Evolutionary conservation across 2,797 vertebrate genomes (phyloP).

Genomic region (Aeoliscus strigatus): DNA sequence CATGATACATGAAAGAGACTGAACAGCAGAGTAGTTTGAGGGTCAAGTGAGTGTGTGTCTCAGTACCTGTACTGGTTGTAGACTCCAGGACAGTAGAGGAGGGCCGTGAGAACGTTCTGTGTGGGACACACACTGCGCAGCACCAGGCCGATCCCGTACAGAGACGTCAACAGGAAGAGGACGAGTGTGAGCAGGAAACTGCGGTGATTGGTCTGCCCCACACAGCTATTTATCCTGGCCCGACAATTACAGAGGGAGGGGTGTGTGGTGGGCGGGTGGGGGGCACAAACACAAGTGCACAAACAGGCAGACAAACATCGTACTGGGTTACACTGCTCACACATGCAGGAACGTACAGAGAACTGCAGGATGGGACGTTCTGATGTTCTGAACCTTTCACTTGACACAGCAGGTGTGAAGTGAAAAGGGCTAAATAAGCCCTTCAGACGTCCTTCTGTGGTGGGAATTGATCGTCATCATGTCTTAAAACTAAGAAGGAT

Average conservation of each 20-base stretch:
- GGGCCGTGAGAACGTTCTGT: conserved; percentile 74
- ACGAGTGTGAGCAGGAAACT: conserved; percentile 89
- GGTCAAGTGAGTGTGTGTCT: conserved; percentile 2
- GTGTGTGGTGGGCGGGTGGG: background rate
- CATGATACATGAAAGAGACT: no score
- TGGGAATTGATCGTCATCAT: no score
- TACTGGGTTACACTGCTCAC: conserved; percentile 39
- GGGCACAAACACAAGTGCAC: conserved; percentile 34
- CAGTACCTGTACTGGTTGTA: conserved; percentile 89
- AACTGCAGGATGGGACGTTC: conserved; percentile 1
- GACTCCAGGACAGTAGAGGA: conserved; percentile 92
- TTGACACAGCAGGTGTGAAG: conserved; percentile 5
- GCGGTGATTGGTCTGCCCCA: conserved; percentile 91
- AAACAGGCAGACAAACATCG: conserved; percentile 45
- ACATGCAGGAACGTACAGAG: conserved; percentile 31
- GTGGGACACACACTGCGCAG: conserved; percentile 83
- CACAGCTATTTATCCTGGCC: conserved; percentile 95
- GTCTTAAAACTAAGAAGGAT: no score
- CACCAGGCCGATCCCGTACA: conserved; percentile 88
- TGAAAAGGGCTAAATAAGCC: conserved; percentile 7
- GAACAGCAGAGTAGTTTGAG: no score
- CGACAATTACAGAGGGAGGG: conserved; percentile 5
- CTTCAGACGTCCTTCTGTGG: no score
- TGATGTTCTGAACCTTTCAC: no score
- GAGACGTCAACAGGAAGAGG: conserved; percentile 87